Evolutionary conservation across 2,797 vertebrate genomes (phyloP), one percentile per base, ranked within the genome.

Genomic region (Pempheris klunzingeri): DNA sequence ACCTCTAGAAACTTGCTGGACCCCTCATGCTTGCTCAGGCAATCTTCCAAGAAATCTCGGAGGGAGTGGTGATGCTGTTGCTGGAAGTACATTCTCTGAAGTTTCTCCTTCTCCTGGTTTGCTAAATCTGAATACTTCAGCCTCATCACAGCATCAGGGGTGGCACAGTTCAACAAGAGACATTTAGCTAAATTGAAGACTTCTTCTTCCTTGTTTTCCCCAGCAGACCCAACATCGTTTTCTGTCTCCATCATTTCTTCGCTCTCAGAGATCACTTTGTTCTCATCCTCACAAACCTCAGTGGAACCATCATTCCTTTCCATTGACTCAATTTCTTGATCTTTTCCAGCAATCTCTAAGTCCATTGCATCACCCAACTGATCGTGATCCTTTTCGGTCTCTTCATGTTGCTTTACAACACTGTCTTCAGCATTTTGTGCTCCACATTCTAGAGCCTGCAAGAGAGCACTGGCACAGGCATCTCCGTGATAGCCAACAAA

Each of bases 401-500:
- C 63, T 28, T 65, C 59, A 17, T 70, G 69, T 13, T 61, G 55
- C 53, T 34, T 22, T 34, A 6, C 41, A 46, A 50, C 30, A 22
- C 12, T 14, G 1, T 62, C 58, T 43, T 7, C 24, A 6, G 11
- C 24, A 4, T 46, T 62, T 47, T 41, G 76, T n/a, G 15, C 11
- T 43, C 64, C 87, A 4, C 1, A 67, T 63, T 90, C 64, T 20
- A 93, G 78, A 18, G 92, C 93, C 67, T 96, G 93, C 77, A 96
- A 80, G 11, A 93, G 84, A 1, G 95, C 87, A 38, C 94, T 90
- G 17, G 95, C 94, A 13, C 91, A 95, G 0, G 94, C 92, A 74
- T 96, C 94, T 0, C 82, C 88, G 1, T 95, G 95, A 80, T 95
- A 95, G 43, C 96, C 96, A 4, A 95, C 83, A 75, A 96, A 96